Percentiles rank a stretch among this genome's conserved stretches.
Conservation (phyloP, 2,113 vertebrate species). For the Arvicanthis niloticus region DNA sequence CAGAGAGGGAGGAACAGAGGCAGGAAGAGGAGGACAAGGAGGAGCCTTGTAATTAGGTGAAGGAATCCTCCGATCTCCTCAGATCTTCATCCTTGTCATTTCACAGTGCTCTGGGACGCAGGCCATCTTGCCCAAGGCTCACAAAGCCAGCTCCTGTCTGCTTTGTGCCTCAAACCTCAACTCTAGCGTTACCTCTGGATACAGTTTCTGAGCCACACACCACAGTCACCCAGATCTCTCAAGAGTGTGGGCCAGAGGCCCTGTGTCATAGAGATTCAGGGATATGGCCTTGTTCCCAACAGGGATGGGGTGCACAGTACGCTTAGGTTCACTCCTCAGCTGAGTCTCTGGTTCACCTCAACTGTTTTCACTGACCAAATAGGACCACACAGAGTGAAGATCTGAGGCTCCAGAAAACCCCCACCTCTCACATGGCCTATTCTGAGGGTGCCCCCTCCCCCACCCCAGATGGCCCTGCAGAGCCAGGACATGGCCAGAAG, state of each 20-base stretch:
- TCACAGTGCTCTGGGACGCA: neutral
- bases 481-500: constrained; percentile 48
- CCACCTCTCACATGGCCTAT: neutral
- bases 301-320: neutral
- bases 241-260: neutral
- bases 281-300: neutral
- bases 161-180: neutral
- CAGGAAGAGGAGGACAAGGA: fast-evolving
- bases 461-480: neutral
- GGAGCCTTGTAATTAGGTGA: neutral
- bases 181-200: neutral
- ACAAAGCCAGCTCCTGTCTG: neutral
- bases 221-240: neutral
- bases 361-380: neutral
- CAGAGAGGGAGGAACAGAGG: no score
- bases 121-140: neutral
- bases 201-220: neutral
- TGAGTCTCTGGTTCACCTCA: neutral
- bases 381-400: neutral
- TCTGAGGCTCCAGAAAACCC: neutral
- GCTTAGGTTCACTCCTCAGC: neutral
- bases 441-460: neutral
- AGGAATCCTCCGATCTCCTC: neutral
- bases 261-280: neutral
- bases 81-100: neutral